phyloP scores from a whole-genome alignment of 2,797 vertebrate species.

The Nothura maculosa region DNA sequence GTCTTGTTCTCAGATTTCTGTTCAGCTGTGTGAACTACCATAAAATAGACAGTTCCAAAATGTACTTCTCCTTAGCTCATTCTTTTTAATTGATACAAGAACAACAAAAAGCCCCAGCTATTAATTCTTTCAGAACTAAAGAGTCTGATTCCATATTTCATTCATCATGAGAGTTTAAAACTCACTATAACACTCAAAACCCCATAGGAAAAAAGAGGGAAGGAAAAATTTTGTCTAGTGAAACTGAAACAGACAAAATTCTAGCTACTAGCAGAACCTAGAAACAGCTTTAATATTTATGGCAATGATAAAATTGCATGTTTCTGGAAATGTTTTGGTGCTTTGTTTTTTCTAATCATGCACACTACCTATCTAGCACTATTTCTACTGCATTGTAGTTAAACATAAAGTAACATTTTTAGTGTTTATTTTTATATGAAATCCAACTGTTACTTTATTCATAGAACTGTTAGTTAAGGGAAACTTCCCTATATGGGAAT shows the following conservation, averaged over 20 bases:
- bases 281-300: constrained; percentile 28
- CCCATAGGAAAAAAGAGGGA: constrained; percentile 9
- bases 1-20: constrained; percentile 81
- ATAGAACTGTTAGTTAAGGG: constrained; percentile 23
- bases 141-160: constrained; percentile 25
- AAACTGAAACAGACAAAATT: constrained; percentile 61
- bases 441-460: constrained; percentile 8
- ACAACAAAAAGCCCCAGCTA: neutral
- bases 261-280: neutral
- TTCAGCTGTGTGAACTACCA: constrained; percentile 77
- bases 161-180: constrained; percentile 40
- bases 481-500: constrained; percentile 18
- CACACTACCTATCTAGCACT: neutral
- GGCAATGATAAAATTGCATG: constrained; percentile 1
- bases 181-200: constrained; percentile 33
- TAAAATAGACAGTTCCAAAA: constrained; percentile 75
- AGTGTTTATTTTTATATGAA: neutral
- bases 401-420: neutral
- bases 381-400: neutral
- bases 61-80: constrained; percentile 42
- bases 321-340: neutral
- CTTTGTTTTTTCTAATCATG: neutral
- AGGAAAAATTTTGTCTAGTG: constrained; percentile 18
- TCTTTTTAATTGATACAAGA: constrained; percentile 59
- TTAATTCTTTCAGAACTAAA: neutral